Base-by-base conservation (phyloP, 2,113 vertebrate species). In the Saccopteryx leptura region DNA sequence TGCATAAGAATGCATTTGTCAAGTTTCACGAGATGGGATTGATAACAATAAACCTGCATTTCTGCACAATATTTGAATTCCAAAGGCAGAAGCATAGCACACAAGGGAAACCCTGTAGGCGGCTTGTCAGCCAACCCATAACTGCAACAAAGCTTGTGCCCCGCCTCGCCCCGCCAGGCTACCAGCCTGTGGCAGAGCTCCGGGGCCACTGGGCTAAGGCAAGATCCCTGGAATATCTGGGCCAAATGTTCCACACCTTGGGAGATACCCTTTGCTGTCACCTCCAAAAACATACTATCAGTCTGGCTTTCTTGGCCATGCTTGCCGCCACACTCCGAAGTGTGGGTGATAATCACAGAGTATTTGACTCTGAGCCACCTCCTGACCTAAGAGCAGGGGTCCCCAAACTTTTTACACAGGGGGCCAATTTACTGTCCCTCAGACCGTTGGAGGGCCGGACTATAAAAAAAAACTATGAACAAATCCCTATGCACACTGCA, bases 1-100 rank as follows among this genome's bases (percentile, higher is more conserved):
- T 95, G 94, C 94, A 79, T 96, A 75, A 91, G 85, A 98, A 98
- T 97, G 75, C 93, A 80, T 97, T 96, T 97, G 96, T 98, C 97
- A 97, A 91, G 95, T 97, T 97, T 92, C 94, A n/a, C 17, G 85
- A 97, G 97, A 96, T 96, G 88, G 96, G 87, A 86, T 91, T 92
- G 96, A 93, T 95, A 97, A 96, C 92, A 92, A 78, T 74, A 96
- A 97, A 74, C 88, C 94, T 92, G 91, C 61, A 90, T 92, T 91
- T 94, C 90, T 92, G 84, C 75, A 95, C 90, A 96, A 92, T 91
- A 88, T 96, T 97, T 94, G 85, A 97, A 97, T 94, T 97, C 91
- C 80, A 63, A 78, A 95, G 66, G 80, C 85, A 95, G 94, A 80
- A 91, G 91, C 91, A 76, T 61, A 58, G 54, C 60, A 66, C 65